Conservation (phyloP, 2,888 invertebrate species). For the Andrena hattorfiana region DNA sequence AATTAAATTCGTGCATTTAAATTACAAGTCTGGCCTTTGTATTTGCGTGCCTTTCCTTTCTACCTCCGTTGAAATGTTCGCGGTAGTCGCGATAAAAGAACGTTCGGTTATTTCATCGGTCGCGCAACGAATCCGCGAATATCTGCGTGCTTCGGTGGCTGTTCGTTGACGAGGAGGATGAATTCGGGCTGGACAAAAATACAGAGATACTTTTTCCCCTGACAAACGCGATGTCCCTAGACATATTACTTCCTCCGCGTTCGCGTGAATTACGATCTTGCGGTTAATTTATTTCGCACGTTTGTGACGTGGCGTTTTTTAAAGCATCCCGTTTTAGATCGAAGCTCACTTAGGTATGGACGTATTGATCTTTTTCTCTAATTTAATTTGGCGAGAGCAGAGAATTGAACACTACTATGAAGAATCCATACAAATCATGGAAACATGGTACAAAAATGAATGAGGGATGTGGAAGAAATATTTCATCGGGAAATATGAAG, state of each 20-base stretch:
- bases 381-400: not conserved
- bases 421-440: not conserved
- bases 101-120: conserved; percentile 13
- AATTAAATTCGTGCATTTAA: conserved; percentile 44
- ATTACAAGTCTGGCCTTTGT: conserved; percentile 38
- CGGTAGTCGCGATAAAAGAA: not conserved
- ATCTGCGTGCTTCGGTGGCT: not conserved
- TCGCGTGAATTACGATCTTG: not conserved
- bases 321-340: not conserved
- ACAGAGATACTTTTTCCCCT: not conserved
- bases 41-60: not conserved
- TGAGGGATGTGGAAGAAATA: too few species aligned
- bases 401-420: not conserved
- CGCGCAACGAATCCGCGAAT: conserved; percentile 1
- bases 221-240: not conserved
- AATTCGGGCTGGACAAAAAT: conserved; percentile 14
- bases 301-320: not conserved
- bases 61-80: not conserved
- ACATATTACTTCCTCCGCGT: not conserved
- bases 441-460: too few species aligned
- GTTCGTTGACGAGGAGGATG: not conserved
- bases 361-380: not conserved
- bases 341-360: not conserved
- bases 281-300: not conserved
- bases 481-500: too few species aligned